phyloP scores from a whole-genome alignment of 1,140 invertebrate species.

The Acromyrmex heyeri region DNA sequence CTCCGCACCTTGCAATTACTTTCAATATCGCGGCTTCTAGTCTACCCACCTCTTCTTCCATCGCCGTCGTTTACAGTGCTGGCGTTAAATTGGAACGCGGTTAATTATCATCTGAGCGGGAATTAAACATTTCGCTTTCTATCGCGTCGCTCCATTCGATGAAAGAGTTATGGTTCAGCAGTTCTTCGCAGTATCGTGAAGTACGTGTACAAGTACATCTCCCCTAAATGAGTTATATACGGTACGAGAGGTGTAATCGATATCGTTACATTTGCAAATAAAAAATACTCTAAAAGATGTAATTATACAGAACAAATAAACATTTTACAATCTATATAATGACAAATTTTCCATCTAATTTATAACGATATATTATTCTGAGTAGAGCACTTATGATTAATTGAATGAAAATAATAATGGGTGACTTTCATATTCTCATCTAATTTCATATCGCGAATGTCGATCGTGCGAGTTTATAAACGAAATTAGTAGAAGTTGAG shows the following conservation, averaged over 20 bases:
- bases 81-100: conserved; percentile 58
- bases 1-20: conserved; percentile 47
- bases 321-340: not conserved
- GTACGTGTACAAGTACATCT: not conserved
- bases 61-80: conserved; percentile 34
- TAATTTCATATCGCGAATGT: not conserved
- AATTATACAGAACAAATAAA: not conserved
- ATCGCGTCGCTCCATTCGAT: conserved; percentile 33
- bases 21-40: conserved; percentile 44
- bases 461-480: not conserved
- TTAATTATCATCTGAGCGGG: conserved; percentile 57
- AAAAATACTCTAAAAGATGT: not conserved
- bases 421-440: not conserved
- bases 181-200: not conserved
- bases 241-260: not conserved
- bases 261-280: not conserved
- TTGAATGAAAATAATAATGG: not conserved
- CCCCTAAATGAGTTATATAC: not conserved
- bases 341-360: not conserved
- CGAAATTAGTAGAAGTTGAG: not conserved
- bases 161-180: conserved; percentile 21
- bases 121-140: conserved; percentile 60
- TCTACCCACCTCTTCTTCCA: not conserved
- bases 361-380: not conserved
- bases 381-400: not conserved